Conservation (phyloP, 2,113 vertebrate species). For the Scophthalmus maximus region DNA sequence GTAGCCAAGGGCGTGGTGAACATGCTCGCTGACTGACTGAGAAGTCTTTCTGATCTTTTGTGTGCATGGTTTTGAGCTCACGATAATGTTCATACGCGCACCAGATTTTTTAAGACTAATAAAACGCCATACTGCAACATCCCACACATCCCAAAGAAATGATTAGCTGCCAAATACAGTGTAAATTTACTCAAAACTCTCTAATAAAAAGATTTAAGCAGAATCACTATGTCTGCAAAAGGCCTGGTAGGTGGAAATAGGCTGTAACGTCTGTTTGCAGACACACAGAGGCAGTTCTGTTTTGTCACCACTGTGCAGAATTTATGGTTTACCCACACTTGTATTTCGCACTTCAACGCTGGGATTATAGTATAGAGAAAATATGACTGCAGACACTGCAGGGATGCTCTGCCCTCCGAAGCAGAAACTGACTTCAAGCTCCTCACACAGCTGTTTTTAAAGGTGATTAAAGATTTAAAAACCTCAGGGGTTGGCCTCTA, state of each 20-base stretch:
- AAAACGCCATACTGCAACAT: too few relatives aligned
- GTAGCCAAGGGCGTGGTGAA: too few relatives aligned
- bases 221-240: neutral
- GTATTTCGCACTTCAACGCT: neutral
- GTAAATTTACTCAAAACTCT: neutral
- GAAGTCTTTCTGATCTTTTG: too few relatives aligned
- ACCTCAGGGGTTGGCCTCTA: conserved; percentile 24
- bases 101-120: too few relatives aligned
- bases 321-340: conserved; percentile 3
- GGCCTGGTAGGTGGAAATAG: neutral
- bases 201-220: neutral
- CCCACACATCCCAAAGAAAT: neutral
- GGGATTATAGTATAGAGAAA: conserved; percentile 9
- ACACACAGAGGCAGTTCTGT: too few relatives aligned
- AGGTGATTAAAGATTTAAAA: conserved; percentile 60
- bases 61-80: too few relatives aligned
- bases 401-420: conserved; percentile 29
- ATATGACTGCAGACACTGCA: conserved; percentile 21
- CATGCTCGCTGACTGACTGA: too few relatives aligned
- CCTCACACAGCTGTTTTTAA: conserved; percentile 48
- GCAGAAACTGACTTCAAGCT: conserved; percentile 26
- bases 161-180: neutral
- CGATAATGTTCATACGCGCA: too few relatives aligned
- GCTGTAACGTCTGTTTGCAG: neutral
- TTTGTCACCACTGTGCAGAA: neutral